Evolutionary conservation across 2,888 invertebrate species (phyloP), one percentile per base, ranked within the genome.

Genomic region (Sarcophaga rosellei): DNA sequence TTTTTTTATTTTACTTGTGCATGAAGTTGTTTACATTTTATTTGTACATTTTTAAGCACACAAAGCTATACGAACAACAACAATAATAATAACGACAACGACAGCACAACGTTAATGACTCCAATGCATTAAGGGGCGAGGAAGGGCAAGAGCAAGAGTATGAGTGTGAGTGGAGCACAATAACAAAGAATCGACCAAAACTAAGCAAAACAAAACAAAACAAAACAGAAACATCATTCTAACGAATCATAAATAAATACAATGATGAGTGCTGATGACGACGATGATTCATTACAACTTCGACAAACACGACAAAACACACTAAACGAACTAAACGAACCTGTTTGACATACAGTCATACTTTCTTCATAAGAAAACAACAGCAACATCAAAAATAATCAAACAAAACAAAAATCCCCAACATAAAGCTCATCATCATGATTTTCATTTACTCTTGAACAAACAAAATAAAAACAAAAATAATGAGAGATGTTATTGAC

Each of bases 1-100:
- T 20, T 75, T 25, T 53, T 12, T 57, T 35, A 23, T 23, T 78
- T 44, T 44, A 3, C n/a, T 15, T 62, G 25, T 63, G 53, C 68
- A 66, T 83, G 20, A 72, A 83, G 68, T 83, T 74, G 78, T 84
- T 84, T 84, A 84, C 83, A 68, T 62, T 62, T 59, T 73, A 78
- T 84, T 73, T 65, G 57, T 61, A 73, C 68, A 66, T 77, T 45
- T 57, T 61, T 72, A 82, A 72, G 53, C 53, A 53, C 53, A 25
- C 53, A 35, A 72, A 35, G 45, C 59, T 73, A 61, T 68, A 68
- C 66, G 63, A 68, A 72, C 25, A 74, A 61, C 47, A 61, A 25
- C 23, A 59, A 17, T 12, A 47, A 23, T 8, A 35, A 35, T 35
- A 35, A 35, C 35, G 35, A 35, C 73, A 17, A 15, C 44, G 45